Evolutionary conservation across 2,113 vertebrate species (phyloP).

Genomic region (Anhinga anhinga): DNA sequence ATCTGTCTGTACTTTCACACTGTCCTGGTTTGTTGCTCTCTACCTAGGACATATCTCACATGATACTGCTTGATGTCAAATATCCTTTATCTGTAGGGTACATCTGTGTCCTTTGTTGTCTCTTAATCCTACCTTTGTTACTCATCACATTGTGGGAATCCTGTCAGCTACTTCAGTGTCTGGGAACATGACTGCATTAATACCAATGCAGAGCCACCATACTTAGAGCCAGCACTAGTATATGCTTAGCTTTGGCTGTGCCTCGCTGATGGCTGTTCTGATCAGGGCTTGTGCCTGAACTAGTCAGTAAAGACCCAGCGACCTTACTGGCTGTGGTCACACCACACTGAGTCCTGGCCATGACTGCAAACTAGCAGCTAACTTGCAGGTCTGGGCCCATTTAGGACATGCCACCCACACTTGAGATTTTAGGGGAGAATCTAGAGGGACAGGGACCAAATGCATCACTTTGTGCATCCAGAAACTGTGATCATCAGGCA

Average conservation of each 20-base stretch:
- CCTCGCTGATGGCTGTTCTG: background rate
- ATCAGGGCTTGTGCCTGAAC: background rate
- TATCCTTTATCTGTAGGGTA: background rate
- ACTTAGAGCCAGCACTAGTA: background rate
- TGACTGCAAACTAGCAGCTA: background rate
- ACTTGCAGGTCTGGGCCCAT: background rate
- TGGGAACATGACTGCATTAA: background rate
- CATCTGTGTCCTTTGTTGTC: background rate
- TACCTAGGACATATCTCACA: background rate
- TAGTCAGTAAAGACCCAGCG: background rate
- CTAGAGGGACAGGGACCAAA: background rate
- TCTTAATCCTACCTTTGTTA: background rate
- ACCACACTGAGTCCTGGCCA: fast-evolving
- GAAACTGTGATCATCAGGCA: background rate
- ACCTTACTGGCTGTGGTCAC: background rate
- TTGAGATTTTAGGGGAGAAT: background rate
- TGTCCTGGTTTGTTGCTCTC: background rate
- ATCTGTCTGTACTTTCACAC: background rate
- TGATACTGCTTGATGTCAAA: background rate
- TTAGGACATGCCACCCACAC: background rate
- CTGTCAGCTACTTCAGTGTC: background rate
- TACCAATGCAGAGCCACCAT: no score
- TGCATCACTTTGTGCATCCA: background rate
- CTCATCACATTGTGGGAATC: background rate
- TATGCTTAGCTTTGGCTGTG: background rate